Conservation (phyloP, 2,113 vertebrate species). For the Coreoperca whiteheadi region DNA sequence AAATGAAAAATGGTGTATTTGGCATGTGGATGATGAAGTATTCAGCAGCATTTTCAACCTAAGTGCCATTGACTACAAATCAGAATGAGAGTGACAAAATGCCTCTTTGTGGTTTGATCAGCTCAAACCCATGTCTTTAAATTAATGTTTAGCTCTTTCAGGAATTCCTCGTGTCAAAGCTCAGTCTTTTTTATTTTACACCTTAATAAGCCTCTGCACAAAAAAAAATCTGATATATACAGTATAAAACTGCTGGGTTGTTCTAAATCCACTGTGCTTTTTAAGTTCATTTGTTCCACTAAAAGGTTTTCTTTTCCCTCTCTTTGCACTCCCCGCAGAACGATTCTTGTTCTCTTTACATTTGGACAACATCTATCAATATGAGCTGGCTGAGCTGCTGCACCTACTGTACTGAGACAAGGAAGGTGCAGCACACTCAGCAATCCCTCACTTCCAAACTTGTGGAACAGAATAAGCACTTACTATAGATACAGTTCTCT, state of each 20-base stretch:
- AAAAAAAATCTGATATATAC: slow-evolving; percentile 10
- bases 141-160: slow-evolving; percentile 65
- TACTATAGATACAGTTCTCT: slow-evolving; percentile 15
- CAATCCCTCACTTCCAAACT: slow-evolving; percentile 47
- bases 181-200: not conserved
- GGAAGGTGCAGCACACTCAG: slow-evolving; percentile 31
- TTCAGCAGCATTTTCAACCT: slow-evolving; percentile 68
- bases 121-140: slow-evolving; percentile 51
- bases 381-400: slow-evolving; percentile 22
- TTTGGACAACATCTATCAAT: slow-evolving; percentile 60
- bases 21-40: slow-evolving; percentile 78
- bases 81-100: slow-evolving; percentile 68
- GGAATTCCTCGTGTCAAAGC: slow-evolving; percentile 59
- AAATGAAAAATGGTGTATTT: slow-evolving; percentile 79
- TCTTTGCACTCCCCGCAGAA: slow-evolving; percentile 14
- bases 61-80: slow-evolving; percentile 70
- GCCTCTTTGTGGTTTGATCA: slow-evolving; percentile 59
- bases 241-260: slow-evolving; percentile 13
- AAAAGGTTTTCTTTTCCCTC: slow-evolving; percentile 26
- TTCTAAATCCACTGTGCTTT: slow-evolving; percentile 30
- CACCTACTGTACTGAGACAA: slow-evolving; percentile 19
- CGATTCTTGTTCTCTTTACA: slow-evolving; percentile 41
- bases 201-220: slow-evolving; percentile 25
- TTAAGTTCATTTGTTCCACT: slow-evolving; percentile 40
- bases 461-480: slow-evolving; percentile 32